phyloP scores from a whole-genome alignment of 2,113 vertebrate species.

The Rattus rattus region DNA sequence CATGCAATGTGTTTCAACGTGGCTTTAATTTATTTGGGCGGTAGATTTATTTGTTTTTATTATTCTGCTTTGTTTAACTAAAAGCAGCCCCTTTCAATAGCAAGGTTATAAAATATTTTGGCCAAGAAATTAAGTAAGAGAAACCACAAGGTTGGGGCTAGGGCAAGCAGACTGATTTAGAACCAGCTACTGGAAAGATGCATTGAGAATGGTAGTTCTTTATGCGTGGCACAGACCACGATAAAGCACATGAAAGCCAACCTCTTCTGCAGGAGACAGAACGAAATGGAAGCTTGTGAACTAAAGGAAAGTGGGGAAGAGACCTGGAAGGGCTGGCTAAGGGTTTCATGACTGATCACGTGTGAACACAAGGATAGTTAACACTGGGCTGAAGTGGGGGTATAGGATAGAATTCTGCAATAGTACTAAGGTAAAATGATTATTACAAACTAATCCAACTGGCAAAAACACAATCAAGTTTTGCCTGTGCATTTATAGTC shows the following conservation, averaged over 20 bases:
- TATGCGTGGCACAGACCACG: neutral
- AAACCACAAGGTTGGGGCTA: neutral
- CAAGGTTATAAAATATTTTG: slow-evolving; percentile 51
- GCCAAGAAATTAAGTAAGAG: neutral
- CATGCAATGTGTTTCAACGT: slow-evolving; percentile 23
- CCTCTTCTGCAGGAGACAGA: neutral
- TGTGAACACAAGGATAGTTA: neutral
- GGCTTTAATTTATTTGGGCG: slow-evolving; percentile 51
- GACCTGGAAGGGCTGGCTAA: neutral
- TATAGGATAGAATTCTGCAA: neutral
- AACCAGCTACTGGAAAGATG: neutral
- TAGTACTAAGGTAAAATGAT: neutral
- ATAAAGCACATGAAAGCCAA: neutral
- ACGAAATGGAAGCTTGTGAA: neutral
- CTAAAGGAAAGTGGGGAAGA: neutral
- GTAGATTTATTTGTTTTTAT: neutral
- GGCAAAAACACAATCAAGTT: slow-evolving; percentile 3
- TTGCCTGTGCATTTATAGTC: neutral
- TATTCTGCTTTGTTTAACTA: slow-evolving; percentile 23
- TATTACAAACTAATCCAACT: neutral
- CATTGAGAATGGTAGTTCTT: neutral
- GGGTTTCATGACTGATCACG: neutral
- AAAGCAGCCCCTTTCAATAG: slow-evolving; percentile 26
- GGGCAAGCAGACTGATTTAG: neutral
- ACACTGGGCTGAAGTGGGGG: neutral